These are phyloP conservation scores for Capromys pilorides DNA, from an alignment of 2,797 vertebrate species.

Conservation along the genomic window DNA sequence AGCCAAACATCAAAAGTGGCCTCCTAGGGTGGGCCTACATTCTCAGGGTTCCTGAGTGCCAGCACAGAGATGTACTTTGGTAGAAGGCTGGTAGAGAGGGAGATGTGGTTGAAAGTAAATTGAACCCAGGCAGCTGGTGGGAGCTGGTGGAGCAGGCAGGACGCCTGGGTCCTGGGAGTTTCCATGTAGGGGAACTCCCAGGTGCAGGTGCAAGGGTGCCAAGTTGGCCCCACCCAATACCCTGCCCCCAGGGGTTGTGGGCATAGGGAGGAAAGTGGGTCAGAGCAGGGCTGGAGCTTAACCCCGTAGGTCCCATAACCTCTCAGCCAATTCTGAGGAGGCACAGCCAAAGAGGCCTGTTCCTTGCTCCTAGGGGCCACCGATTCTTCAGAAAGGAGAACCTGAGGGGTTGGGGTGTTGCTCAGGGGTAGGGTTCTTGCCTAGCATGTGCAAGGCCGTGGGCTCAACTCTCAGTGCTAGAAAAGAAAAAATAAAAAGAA, in stretches of 20 bases:
- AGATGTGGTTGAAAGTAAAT: slow-evolving; percentile 20
- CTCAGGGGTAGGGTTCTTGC: not conserved
- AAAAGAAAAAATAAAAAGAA: not conserved
- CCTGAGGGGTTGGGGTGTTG: not conserved
- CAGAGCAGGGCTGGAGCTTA: slow-evolving; percentile 68
- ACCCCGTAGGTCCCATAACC: slow-evolving; percentile 65
- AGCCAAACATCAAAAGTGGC: slow-evolving; percentile 42
- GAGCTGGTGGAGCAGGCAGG: slow-evolving; percentile 64
- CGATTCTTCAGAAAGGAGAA: slow-evolving; percentile 38
- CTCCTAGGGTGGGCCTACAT: not conserved
- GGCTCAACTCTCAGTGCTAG: not conserved
- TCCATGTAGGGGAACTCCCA: slow-evolving; percentile 80
- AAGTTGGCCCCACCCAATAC: slow-evolving; percentile 70
- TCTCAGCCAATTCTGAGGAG: slow-evolving; percentile 46
- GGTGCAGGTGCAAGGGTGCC: slow-evolving; percentile 64
- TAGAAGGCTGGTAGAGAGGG: not conserved
- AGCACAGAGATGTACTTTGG: not conserved
- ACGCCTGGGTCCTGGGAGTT: slow-evolving; percentile 75
- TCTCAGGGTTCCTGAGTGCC: not conserved
- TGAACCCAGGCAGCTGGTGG: slow-evolving; percentile 47
- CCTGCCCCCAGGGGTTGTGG: slow-evolving; percentile 71
- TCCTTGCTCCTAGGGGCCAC: not conserved
- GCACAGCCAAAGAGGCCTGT: not conserved
- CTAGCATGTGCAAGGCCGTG: not conserved
- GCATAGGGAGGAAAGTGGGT: slow-evolving; percentile 76